These are phyloP conservation scores for Nycteola revayana DNA, from an alignment of 2,888 invertebrate genomes.

Conservation along the genomic window DNA sequence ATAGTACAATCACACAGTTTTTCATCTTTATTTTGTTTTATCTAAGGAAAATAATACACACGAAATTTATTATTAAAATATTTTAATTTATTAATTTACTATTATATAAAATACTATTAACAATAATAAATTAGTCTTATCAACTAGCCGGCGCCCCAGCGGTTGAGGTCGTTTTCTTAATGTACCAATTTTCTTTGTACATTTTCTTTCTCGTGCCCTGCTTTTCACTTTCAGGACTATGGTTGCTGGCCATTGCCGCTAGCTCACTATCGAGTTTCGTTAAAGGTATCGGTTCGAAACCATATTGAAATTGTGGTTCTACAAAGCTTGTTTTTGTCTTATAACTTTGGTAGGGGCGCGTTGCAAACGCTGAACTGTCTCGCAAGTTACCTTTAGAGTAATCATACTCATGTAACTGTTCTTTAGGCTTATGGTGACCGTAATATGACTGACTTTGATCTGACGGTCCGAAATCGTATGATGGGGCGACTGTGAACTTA, in stretches of 20 bases:
- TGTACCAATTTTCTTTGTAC: slow-evolving; percentile 74
- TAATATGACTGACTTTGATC: slow-evolving; percentile 49
- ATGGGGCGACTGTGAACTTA: slow-evolving; percentile 52
- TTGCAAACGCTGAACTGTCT: slow-evolving; percentile 57
- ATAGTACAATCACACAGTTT: slow-evolving; percentile 17
- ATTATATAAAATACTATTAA: slow-evolving; percentile 39
- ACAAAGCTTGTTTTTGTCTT: slow-evolving; percentile 63
- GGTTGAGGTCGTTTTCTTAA: slow-evolving; percentile 68
- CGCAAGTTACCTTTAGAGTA: slow-evolving; percentile 53
- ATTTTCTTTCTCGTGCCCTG: slow-evolving; percentile 67
- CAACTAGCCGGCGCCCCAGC: slow-evolving; percentile 62
- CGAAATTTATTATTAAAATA: slow-evolving; percentile 16
- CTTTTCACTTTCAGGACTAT: slow-evolving; percentile 64
- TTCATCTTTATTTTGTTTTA: slow-evolving; percentile 5
- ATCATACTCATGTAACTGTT: slow-evolving; percentile 52
- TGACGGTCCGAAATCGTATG: slow-evolving; percentile 35
- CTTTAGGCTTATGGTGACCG: slow-evolving; percentile 51
- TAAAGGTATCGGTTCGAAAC: slow-evolving; percentile 67
- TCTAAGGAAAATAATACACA: slow-evolving; percentile 7
- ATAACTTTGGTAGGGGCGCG: slow-evolving; percentile 52
- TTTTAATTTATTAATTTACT: slow-evolving; percentile 34
- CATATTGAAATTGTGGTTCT: slow-evolving; percentile 75
- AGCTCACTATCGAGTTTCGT: slow-evolving; percentile 67
- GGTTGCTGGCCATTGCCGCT: slow-evolving; percentile 68
- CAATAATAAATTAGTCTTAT: slow-evolving; percentile 62